A percentile compares a stretch with the other conserved stretches of the same genome.
Evolutionary conservation across 2,888 invertebrate genomes (phyloP).

Genomic region (Aphodius granarius): DNA sequence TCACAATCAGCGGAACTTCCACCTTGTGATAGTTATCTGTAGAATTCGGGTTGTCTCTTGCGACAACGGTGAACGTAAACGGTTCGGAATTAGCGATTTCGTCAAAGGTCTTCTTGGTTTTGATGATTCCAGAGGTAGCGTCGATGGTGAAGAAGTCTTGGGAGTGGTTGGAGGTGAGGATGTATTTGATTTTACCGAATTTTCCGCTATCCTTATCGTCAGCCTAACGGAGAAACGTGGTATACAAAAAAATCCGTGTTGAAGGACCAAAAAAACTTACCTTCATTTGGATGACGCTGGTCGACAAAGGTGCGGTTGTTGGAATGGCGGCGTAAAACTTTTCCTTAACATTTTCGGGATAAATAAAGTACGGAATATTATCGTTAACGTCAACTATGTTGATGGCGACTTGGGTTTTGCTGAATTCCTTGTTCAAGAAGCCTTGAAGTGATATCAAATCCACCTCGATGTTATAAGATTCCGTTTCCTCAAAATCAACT

Average conservation of each 20-base stretch:
- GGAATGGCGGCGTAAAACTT: constrained; percentile 83
- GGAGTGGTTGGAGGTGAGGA: constrained; percentile 47
- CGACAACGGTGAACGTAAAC: constrained; percentile 73
- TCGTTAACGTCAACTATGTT: constrained; percentile 88
- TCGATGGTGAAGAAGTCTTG: constrained; percentile 75
- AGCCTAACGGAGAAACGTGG: constrained; percentile 62
- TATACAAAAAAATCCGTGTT: background rate
- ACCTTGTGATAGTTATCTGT: constrained; percentile 65
- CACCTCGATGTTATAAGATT: constrained; percentile 74
- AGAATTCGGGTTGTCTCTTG: constrained; percentile 72
- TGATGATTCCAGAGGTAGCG: constrained; percentile 73
- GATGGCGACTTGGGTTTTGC: constrained; percentile 74
- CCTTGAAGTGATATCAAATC: constrained; percentile 80
- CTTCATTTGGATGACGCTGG: constrained; percentile 77
- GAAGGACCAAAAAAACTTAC: constrained; percentile 47
- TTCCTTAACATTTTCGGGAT: constrained; percentile 64
- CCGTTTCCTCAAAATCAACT: constrained; percentile 78
- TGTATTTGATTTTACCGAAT: constrained; percentile 78
- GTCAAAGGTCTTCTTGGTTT: constrained; percentile 73
- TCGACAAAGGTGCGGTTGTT: constrained; percentile 71
- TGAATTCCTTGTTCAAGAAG: constrained; percentile 75
- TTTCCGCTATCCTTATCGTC: constrained; percentile 84
- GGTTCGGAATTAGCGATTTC: constrained; percentile 69
- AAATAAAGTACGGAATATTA: constrained; percentile 81
- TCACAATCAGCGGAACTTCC: constrained; percentile 69